Conservation (phyloP, 2,888 invertebrate genomes). For the Malachius bipustulatus region DNA sequence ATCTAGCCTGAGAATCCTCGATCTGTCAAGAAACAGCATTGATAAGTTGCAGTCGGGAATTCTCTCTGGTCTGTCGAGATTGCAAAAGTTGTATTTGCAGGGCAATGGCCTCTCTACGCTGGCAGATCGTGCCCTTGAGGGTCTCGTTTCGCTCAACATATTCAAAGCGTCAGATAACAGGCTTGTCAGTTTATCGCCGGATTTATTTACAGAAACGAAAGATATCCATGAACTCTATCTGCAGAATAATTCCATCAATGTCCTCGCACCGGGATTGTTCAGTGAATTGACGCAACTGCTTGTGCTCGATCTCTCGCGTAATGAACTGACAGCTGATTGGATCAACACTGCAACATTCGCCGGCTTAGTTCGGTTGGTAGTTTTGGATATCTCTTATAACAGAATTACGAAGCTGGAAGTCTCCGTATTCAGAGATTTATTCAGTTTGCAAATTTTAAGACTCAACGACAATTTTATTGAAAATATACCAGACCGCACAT, state of each 20-base stretch:
- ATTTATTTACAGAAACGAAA: conserved; percentile 66
- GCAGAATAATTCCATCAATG: conserved; percentile 71
- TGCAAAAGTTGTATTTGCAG: conserved; percentile 64
- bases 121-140: conserved; percentile 67
- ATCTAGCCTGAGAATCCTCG: conserved; percentile 55
- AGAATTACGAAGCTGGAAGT: conserved; percentile 62
- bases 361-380: conserved; percentile 62
- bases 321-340: conserved; percentile 73
- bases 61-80: conserved; percentile 55
- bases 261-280: conserved; percentile 69
- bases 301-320: conserved; percentile 64
- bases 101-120: conserved; percentile 65
- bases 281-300: conserved; percentile 62
- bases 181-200: conserved; percentile 67
- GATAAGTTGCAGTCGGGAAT: conserved; percentile 60
- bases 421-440: conserved; percentile 64
- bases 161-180: conserved; percentile 72
- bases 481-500: conserved; percentile 64
- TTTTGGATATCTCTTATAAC: conserved; percentile 67
- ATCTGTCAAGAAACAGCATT: conserved; percentile 67
- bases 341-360: conserved; percentile 69
- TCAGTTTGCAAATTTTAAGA: conserved; percentile 66
- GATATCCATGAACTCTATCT: conserved; percentile 70
- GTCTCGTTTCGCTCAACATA: conserved; percentile 57
- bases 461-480: conserved; percentile 71